A percentile compares a stretch with the other conserved stretches of the same genome.
Conservation (phyloP, 1,140 invertebrate genomes). For the Mamestra configurata region DNA sequence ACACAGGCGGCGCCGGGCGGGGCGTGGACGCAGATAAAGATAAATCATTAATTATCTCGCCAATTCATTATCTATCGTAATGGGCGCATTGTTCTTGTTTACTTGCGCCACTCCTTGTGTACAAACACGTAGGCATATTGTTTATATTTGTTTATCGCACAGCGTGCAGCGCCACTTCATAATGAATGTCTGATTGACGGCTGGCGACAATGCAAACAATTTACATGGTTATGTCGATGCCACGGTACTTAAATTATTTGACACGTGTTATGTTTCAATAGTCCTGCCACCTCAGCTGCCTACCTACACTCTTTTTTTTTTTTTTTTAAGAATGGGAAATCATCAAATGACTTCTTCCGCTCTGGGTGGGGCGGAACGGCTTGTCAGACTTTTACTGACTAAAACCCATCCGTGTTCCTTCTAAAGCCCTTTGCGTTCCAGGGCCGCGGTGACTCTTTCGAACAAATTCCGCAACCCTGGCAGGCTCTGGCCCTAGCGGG, state of each 20-base stretch:
- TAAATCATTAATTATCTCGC: slow-evolving; percentile 21
- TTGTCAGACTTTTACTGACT: too few relatives aligned
- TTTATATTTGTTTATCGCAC: not conserved
- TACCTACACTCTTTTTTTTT: too few relatives aligned
- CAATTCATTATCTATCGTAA: not conserved
- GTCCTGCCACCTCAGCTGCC: too few relatives aligned
- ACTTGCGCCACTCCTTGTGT: not conserved
- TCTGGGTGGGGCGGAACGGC: too few relatives aligned
- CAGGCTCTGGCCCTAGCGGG: too few relatives aligned
- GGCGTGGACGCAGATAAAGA: not conserved
- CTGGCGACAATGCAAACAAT: not conserved
- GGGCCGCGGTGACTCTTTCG: too few relatives aligned
- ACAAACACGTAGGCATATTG: not conserved
- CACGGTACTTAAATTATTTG: not conserved
- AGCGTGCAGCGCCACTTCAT: not conserved
- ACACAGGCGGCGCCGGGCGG: not conserved
- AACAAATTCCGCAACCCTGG: too few relatives aligned
- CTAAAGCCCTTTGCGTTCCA: too few relatives aligned
- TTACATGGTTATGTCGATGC: not conserved
- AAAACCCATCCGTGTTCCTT: too few relatives aligned
- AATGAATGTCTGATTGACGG: not conserved
- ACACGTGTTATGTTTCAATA: too few relatives aligned
- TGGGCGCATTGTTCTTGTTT: slow-evolving; percentile 22
- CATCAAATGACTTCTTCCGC: too few relatives aligned
- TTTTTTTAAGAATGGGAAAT: too few relatives aligned